Conservation (phyloP, 2,113 vertebrate species). For the Paedocypris sp. region DNA sequence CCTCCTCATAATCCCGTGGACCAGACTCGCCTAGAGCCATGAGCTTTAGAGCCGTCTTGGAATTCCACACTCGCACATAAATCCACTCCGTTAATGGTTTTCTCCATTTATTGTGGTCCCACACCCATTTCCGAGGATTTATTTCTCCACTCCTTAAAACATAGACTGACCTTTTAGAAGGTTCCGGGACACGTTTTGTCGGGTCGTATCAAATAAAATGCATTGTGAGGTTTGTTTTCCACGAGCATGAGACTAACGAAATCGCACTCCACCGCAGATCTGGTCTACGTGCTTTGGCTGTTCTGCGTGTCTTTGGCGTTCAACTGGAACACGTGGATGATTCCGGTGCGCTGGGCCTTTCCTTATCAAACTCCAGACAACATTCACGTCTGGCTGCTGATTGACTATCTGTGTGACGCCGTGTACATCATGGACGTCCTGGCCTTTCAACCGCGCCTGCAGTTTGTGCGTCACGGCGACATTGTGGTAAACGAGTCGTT, state of each 20-base stretch:
- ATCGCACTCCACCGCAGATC: slow-evolving; percentile 54
- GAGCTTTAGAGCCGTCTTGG: neutral
- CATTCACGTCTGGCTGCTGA: slow-evolving; percentile 75
- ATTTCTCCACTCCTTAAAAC: neutral
- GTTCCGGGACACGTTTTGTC: too few species aligned
- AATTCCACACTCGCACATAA: neutral
- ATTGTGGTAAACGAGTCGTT: slow-evolving; percentile 87
- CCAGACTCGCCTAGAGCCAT: neutral
- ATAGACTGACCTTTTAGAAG: too few species aligned
- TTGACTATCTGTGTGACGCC: slow-evolving; percentile 85
- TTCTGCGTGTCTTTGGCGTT: slow-evolving; percentile 84
- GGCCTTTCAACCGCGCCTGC: slow-evolving; percentile 81
- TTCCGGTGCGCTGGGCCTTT: slow-evolving; percentile 81
- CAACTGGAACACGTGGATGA: slow-evolving; percentile 98
- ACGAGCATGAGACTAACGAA: neutral
- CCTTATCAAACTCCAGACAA: slow-evolving; percentile 77
- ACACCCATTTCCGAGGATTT: neutral
- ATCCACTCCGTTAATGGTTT: neutral
- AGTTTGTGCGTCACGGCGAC: slow-evolving; percentile 84
- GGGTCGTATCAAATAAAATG: neutral
- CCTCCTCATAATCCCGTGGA: neutral
- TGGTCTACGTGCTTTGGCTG: slow-evolving; percentile 89
- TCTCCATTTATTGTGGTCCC: neutral
- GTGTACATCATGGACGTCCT: slow-evolving; percentile 84
- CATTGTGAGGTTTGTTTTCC: neutral